Conservation (phyloP, 2,113 vertebrate species). For the Vulpes vulpes region DNA sequence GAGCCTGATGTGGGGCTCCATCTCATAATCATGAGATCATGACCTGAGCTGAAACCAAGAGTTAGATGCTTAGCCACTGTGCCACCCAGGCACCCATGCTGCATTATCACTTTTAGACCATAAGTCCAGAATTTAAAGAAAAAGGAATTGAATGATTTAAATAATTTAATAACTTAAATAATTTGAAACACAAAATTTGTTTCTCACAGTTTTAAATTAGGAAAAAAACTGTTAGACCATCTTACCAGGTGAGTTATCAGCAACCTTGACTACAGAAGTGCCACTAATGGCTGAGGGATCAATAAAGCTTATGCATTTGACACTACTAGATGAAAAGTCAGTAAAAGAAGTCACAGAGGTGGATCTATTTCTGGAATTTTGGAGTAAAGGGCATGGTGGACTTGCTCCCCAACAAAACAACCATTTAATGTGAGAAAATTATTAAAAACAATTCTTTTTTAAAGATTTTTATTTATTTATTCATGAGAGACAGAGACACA, state of each 20-base stretch:
- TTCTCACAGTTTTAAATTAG: background rate
- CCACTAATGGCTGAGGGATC: background rate
- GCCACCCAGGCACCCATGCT: background rate
- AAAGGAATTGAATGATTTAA: background rate
- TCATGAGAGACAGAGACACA: no score
- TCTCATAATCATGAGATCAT: no score
- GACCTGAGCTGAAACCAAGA: no score
- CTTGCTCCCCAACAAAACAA: background rate
- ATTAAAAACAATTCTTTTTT: background rate
- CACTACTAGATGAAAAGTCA: background rate
- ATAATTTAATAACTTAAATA: background rate
- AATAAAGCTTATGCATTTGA: background rate
- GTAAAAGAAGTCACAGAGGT: background rate
- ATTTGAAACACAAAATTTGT: background rate
- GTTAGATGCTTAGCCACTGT: background rate
- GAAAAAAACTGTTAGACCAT: background rate
- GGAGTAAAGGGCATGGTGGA: background rate
- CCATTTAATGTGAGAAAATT: background rate
- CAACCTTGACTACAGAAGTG: background rate
- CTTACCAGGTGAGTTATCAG: background rate
- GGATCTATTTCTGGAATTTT: background rate
- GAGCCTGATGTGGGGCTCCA: no score
- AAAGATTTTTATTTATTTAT: no score
- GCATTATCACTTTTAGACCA: background rate
- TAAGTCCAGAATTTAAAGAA: background rate